A percentile compares a stretch with the other conserved stretches of the same genome.
Evolutionary conservation across 64 coral and sea anemone genomes (phyloP).

Genomic region (Pachyseris speciosa): DNA sequence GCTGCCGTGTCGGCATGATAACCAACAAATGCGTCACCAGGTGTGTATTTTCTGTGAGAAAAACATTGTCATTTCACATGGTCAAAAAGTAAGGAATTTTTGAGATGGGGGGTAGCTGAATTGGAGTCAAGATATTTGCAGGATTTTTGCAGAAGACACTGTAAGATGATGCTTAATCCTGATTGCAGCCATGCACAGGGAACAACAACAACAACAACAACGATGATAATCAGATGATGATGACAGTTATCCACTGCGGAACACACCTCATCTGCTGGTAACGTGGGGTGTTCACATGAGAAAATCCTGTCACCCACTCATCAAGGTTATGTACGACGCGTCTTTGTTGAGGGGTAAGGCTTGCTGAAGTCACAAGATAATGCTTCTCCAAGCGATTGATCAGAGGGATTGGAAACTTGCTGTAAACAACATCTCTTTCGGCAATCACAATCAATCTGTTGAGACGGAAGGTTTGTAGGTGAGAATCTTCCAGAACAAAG

Average conservation of each 20-base stretch:
- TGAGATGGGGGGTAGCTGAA: too few relatives aligned
- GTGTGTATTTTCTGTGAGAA: constrained; percentile 27
- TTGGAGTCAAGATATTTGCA: too few relatives aligned
- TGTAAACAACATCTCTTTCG: constrained; percentile 80
- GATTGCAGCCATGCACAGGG: neutral
- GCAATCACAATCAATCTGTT: constrained; percentile 79
- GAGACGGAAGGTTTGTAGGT: neutral
- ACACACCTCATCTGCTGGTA: constrained; percentile 37
- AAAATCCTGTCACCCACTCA: constrained; percentile 35
- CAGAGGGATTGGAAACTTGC: constrained; percentile 46
- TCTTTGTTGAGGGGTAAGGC: constrained; percentile 22
- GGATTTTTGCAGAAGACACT: too few relatives aligned
- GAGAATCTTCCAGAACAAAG: too few relatives aligned
- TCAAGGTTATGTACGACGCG: neutral
- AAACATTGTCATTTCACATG: neutral
- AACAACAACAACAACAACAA: neutral
- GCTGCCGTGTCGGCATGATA: constrained; percentile 74
- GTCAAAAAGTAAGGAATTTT: too few relatives aligned
- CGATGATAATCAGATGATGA: too few relatives aligned
- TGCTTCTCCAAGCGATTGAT: constrained; percentile 62
- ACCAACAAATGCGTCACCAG: constrained; percentile 79
- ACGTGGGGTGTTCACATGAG: constrained; percentile 4
- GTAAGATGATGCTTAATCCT: neutral
- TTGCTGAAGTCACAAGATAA: constrained; percentile 61
- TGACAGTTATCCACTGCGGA: too few relatives aligned